Conservation (phyloP, 2,888 invertebrate species). For the Drosophila sordidula region DNA sequence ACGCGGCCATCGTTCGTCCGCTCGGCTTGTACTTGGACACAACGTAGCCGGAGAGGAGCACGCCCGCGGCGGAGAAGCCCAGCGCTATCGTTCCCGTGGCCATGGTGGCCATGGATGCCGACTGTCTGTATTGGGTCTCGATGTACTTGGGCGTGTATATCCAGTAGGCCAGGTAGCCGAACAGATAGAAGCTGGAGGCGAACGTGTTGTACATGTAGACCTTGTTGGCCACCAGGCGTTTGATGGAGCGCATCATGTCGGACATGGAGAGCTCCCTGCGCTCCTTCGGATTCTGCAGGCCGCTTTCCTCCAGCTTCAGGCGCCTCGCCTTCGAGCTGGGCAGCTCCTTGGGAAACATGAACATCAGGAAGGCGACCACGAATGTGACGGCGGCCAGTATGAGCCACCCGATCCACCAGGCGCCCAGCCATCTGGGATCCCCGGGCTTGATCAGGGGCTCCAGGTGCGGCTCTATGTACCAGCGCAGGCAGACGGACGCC, state of each 20-base stretch:
- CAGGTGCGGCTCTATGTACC: slow-evolving; percentile 88
- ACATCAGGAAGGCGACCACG: slow-evolving; percentile 87
- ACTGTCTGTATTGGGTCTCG: slow-evolving; percentile 91
- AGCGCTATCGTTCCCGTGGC: slow-evolving; percentile 90
- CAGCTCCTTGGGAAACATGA: slow-evolving; percentile 89
- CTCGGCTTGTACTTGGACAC: slow-evolving; percentile 88
- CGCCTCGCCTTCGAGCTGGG: slow-evolving; percentile 88
- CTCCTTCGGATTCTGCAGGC: slow-evolving; percentile 37
- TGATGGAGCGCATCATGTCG: slow-evolving; percentile 88
- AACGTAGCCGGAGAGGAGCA: slow-evolving; percentile 87
- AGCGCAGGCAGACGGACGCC: slow-evolving; percentile 88
- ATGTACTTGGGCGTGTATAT: slow-evolving; percentile 93
- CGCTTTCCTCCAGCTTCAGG: slow-evolving; percentile 58
- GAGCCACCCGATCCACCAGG: slow-evolving; percentile 92
- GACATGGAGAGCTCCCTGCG: slow-evolving; percentile 81
- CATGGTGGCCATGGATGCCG: slow-evolving; percentile 89
- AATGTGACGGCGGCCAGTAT: slow-evolving; percentile 87
- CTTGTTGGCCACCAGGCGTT: slow-evolving; percentile 87
- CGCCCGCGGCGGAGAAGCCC: slow-evolving; percentile 89
- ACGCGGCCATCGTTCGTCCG: slow-evolving; percentile 88
- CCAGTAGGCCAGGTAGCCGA: slow-evolving; percentile 91
- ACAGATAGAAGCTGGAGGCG: slow-evolving; percentile 89
- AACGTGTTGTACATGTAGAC: slow-evolving; percentile 90
- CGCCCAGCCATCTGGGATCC: slow-evolving; percentile 92
- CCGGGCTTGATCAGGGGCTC: slow-evolving; percentile 88